Evolutionary conservation across 2,113 vertebrate genomes (phyloP), one percentile per base, ranked within the genome.

Genomic region (Tetraodon nigroviridis): DNA sequence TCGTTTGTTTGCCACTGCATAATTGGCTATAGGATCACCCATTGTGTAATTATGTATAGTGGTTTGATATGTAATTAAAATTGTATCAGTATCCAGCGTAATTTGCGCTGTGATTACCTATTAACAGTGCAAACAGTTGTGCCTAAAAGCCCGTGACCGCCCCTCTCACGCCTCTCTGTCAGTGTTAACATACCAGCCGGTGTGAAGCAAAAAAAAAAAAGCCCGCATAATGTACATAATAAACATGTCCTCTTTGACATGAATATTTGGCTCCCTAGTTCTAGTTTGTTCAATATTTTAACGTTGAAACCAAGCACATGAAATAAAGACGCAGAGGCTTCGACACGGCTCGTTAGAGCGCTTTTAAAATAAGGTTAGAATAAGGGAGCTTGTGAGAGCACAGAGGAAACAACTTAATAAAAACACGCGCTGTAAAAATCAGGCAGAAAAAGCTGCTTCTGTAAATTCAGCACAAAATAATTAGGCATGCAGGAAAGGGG

Each of bases 31-130:
- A 86, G 80, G 84, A 84, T 88, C 85, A 79, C 80, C 80, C 86
- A 83, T 86, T 84, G 87, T 87, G 80, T 85, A 87, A 83, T 86
- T 87, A 86, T 82, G 81, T 85, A 84, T 76, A 81, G 73, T 76
- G 73, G 84, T 86, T 81, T 87, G 81, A 86, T 86, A 77, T 85
- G 84, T 87, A 86, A 89, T 89, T 89, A 87, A 86, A 87, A 83
- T 63, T 73, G 83, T 81, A 84, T 82, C 87, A 76, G 79, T 84
- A 81, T 84, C 76, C 64, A 78, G 67, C 83, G 75, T 81, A 81
- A 88, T 83, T 80, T 83, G 81, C 81, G 81, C 76, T 58, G 71
- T 81, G 84, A 89, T 86, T 84, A 85, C 76, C 84, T 83, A 84
- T 84, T 87, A 87, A 79, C 75, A 75, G 68, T 76, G 82, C 79